A percentile compares a stretch with the other conserved stretches of the same genome.
Conservation (phyloP, 2,113 vertebrate species). For the Neoarius graeffei region DNA sequence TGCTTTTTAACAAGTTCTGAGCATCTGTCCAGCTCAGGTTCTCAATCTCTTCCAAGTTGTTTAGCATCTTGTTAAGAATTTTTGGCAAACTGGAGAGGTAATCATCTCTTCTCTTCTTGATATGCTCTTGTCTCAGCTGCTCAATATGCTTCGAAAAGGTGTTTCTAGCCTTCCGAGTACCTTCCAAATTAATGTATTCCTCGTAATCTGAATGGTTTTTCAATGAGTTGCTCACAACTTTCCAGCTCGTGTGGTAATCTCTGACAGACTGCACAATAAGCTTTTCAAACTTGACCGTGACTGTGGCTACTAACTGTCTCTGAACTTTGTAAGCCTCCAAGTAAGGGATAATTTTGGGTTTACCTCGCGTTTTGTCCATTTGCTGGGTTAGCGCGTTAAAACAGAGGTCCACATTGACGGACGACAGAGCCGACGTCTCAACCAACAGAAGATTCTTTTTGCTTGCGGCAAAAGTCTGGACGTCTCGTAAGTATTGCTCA, state of each 20-base stretch:
- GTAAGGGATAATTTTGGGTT: constrained; percentile 96
- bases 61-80: constrained; percentile 90
- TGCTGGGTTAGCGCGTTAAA: constrained; percentile 94
- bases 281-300: constrained; percentile 93
- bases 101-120: constrained; percentile 91
- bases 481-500: constrained; percentile 95
- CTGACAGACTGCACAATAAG: constrained; percentile 86
- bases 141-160: constrained; percentile 94
- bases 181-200: constrained; percentile 94
- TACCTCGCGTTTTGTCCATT: constrained; percentile 94
- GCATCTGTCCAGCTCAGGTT: constrained; percentile 90
- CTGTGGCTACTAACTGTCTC: constrained; percentile 87
- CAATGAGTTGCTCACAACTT: constrained; percentile 87
- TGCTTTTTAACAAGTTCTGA: constrained; percentile 86
- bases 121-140: constrained; percentile 96
- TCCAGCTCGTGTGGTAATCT: constrained; percentile 97
- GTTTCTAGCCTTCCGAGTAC: constrained; percentile 89
- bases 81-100: constrained; percentile 94
- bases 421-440: constrained; percentile 90
- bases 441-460: constrained; percentile 94
- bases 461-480: constrained; percentile 92
- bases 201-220: constrained; percentile 94
- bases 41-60: constrained; percentile 91
- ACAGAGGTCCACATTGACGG: constrained; percentile 90
- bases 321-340: constrained; percentile 94